A percentile compares a stretch with the other conserved stretches of the same genome.
phyloP scores from a whole-genome alignment of 2,888 invertebrate species.

The Acanthacorydalis orientalis region DNA sequence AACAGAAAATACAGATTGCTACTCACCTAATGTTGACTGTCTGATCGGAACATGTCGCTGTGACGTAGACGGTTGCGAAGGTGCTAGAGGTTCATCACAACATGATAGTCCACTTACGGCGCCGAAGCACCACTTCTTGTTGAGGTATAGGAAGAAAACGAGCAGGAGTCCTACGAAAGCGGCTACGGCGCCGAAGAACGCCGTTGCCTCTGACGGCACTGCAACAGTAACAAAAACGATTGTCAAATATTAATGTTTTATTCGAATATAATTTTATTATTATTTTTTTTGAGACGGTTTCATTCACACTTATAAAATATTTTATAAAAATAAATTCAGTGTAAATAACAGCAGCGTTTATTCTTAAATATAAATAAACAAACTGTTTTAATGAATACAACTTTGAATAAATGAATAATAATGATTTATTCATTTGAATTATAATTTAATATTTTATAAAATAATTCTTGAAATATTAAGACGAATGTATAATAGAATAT shows the following conservation, averaged over 20 bases:
- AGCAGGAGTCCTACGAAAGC: constrained; percentile 69
- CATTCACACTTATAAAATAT: too few species aligned
- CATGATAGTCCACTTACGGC: constrained; percentile 39
- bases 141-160: constrained; percentile 73
- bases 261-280: background rate
- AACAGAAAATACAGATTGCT: constrained; percentile 6
- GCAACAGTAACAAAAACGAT: constrained; percentile 18
- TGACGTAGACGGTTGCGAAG: constrained; percentile 25
- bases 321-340: too few species aligned
- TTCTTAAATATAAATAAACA: too few species aligned
- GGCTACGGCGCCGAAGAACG: constrained; percentile 74
- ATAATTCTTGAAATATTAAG: too few species aligned
- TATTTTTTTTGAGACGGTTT: too few species aligned
- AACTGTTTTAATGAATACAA: too few species aligned
- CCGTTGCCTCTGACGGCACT: constrained; percentile 68
- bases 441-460: too few species aligned
- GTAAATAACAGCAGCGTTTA: too few species aligned
- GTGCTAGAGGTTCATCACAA: constrained; percentile 35
- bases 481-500: too few species aligned
- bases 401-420: too few species aligned
- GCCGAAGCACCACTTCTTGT: constrained; percentile 59
- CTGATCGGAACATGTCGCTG: constrained; percentile 16
- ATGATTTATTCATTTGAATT: too few species aligned
- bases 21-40: constrained; percentile 26
- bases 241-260: background rate